These are phyloP conservation scores for Drosophila nannoptera DNA, from an alignment of 1,140 invertebrate genomes.

Conservation along the genomic window DNA sequence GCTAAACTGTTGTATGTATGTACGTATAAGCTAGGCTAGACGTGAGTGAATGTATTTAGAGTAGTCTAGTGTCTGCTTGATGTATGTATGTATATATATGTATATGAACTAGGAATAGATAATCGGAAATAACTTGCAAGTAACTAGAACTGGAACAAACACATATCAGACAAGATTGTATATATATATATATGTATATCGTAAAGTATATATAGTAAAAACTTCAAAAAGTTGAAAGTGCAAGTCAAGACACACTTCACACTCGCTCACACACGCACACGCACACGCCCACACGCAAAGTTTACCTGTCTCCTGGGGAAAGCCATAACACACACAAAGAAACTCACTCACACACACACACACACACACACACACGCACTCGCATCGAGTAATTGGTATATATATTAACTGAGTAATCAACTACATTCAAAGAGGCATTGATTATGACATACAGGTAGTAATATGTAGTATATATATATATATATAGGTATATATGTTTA, in stretches of 20 bases:
- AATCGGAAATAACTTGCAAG: slow-evolving; percentile 53
- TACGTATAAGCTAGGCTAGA: slow-evolving; percentile 32
- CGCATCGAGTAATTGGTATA: slow-evolving; percentile 21
- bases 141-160: slow-evolving; percentile 51
- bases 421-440: slow-evolving; percentile 46
- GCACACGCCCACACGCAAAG: background rate
- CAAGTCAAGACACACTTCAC: slow-evolving; percentile 24
- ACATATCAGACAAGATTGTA: slow-evolving; percentile 62
- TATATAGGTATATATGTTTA: slow-evolving; percentile 43
- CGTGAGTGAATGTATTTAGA: slow-evolving; percentile 31
- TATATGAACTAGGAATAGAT: slow-evolving; percentile 19
- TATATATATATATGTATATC: slow-evolving; percentile 11
- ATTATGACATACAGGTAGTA: slow-evolving; percentile 25
- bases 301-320: slow-evolving; percentile 40
- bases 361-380: slow-evolving; percentile 21
- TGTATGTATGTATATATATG: slow-evolving; percentile 4
- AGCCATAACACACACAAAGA: slow-evolving; percentile 33
- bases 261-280: background rate
- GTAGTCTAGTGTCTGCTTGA: slow-evolving; percentile 16
- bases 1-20: slow-evolving; percentile 45
- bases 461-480: slow-evolving; percentile 24
- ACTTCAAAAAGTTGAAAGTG: slow-evolving; percentile 10
- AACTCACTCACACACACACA: slow-evolving; percentile 17
- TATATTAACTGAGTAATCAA: slow-evolving; percentile 49
- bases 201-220: slow-evolving; percentile 6